These are phyloP conservation scores for Orchesella flavescens DNA, from an alignment of 2,888 invertebrate genomes.

Conservation along the genomic window DNA sequence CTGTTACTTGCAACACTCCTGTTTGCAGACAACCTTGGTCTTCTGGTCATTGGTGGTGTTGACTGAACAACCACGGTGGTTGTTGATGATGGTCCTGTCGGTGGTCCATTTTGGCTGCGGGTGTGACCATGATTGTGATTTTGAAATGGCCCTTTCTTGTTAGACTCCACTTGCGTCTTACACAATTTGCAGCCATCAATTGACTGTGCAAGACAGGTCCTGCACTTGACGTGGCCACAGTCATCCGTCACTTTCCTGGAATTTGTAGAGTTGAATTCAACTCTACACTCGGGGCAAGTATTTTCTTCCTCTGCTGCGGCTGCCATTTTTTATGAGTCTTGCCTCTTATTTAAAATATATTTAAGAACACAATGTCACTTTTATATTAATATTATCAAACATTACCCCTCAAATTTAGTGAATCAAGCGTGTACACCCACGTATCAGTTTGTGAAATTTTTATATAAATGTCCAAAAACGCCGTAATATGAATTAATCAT, in stretches of 20 bases:
- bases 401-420: no score
- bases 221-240: constrained; percentile 70
- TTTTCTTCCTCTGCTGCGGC: constrained; percentile 55
- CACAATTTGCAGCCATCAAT: constrained; percentile 70
- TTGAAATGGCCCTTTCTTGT: background rate
- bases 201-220: constrained; percentile 67
- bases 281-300: constrained; percentile 67
- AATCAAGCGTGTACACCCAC: no score
- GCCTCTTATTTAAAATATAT: no score
- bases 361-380: no score
- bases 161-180: background rate
- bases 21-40: constrained; percentile 16
- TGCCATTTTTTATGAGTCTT: no score
- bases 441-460: no score
- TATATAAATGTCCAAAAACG: no score
- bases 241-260: constrained; percentile 68
- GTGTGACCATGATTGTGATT: background rate
- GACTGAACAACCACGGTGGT: background rate
- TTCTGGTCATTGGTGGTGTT: background rate
- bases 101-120: background rate
- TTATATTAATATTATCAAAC: no score
- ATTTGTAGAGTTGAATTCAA: constrained; percentile 55
- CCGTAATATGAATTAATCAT: no score
- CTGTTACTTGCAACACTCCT: background rate
- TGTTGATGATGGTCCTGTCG: no score